phyloP scores from a whole-genome alignment of 1,140 invertebrate genomes.

The Subanguina moxae region DNA sequence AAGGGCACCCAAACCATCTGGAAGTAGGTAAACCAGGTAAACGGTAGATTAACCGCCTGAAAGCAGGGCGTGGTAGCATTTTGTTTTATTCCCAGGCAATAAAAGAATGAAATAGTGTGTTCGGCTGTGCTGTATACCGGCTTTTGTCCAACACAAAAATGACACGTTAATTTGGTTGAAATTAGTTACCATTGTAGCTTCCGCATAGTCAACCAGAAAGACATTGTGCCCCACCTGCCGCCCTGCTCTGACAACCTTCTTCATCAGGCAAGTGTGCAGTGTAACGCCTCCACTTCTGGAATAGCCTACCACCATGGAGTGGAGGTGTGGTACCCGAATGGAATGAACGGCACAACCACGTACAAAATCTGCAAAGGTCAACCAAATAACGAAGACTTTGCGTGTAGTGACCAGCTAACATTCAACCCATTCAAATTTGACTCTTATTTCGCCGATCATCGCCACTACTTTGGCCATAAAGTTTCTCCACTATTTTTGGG shows the following conservation, averaged over 20 bases:
- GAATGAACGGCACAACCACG: slow-evolving; percentile 21
- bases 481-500: slow-evolving; percentile 23
- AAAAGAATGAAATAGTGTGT: too few species aligned
- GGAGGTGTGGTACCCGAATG: slow-evolving; percentile 41
- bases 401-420: slow-evolving; percentile 29
- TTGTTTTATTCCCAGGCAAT: too few species aligned
- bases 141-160: too few species aligned
- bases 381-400: slow-evolving; percentile 40
- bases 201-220: slow-evolving; percentile 35
- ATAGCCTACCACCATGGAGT: slow-evolving; percentile 37
- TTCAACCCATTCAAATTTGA: slow-evolving; percentile 30
- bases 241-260: slow-evolving; percentile 14
- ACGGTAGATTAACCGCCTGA: too few species aligned
- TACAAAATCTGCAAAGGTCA: slow-evolving; percentile 36
- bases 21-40: too few species aligned
- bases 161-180: not conserved
- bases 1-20: too few species aligned
- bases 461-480: slow-evolving; percentile 45
- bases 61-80: too few species aligned
- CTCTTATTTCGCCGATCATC: slow-evolving; percentile 41
- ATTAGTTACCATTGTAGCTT: slow-evolving; percentile 23
- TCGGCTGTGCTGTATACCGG: too few species aligned
- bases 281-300: slow-evolving; percentile 14
- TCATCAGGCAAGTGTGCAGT: slow-evolving; percentile 19
- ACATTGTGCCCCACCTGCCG: slow-evolving; percentile 43